Evolutionary conservation across 1,140 invertebrate species (phyloP), one percentile per base, ranked within the genome.

Genomic region (Leguminivora glycinivorella): DNA sequence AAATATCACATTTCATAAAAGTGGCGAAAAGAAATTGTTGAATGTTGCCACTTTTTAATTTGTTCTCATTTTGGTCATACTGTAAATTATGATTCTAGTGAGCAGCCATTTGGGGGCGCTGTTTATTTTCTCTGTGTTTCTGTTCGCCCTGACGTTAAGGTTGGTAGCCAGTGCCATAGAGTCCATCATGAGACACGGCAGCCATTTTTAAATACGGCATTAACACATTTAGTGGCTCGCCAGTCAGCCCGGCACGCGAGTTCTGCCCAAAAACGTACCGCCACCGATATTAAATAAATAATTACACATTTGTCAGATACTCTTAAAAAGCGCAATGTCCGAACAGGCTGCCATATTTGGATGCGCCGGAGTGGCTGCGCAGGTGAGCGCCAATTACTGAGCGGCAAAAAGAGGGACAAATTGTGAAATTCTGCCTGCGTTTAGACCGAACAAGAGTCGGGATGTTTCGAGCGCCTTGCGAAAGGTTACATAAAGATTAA

Each of bases 291-390:
- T 90, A 88, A 89, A 89, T 89, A 89, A 89, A 90, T 90, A 89
- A 90, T 90, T 90, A 90, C 87, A 88, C 88, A 90, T 90, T 90
- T 90, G 88, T 90, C 88, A 88, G 85, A 88, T 87, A 81, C 63
- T 78, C 80, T 77, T 84, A 90, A 89, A 88, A 89, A 88, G 83
- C 83, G 77, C 78, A 80, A 75, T 79, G 70, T 77, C 72, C 73
- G 73, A 77, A 72, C 88, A 56, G 73, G 79, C 75, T 72, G 75
- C 88, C 85, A 80, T 90, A 87, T 90, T 88, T 81, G 88, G 88
- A 70, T 76, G 72, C 80, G 81, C 74, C 69, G 80, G 75, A 80
- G 71, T 72, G 75, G 73, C 70, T 77, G 72, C 9, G 83, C 84
- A 88, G 86, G 84, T 88, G 86, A 84, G 67, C 78, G 73, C 83